Evolutionary conservation across 2,797 vertebrate species (phyloP), one percentile per base, ranked within the genome.

Genomic region (Naso thynnoides): DNA sequence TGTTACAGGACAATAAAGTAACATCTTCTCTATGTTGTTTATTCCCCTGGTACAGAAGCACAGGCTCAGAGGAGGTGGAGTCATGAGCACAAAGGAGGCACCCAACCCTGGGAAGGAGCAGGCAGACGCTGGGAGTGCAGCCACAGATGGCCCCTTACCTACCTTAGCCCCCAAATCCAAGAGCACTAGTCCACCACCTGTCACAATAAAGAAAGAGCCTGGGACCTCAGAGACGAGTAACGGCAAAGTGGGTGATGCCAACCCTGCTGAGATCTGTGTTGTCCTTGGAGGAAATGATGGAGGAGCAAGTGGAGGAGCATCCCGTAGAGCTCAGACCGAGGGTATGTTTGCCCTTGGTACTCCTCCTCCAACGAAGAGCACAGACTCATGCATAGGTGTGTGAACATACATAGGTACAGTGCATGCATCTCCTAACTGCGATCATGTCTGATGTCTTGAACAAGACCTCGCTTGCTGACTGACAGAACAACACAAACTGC

Each of bases 211-310:
- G 90, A 96, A 95, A 1, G 98, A 99, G 85, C 93, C 96, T 2
- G 94, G 95, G 81, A 95, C 95, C 77, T 92, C 94, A 56, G 95
- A 96, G 80, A 93, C 96, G 75, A 97, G 95, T 90, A 97, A 89
- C 0, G 94, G 94, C 19, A 97, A 97, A 81, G 95, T 96, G 0
- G 94, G 94, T 3, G 82, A 95, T 0, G 88, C 92, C n/a, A 95
- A 96, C 0, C 98, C 98, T 0, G 97, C 98, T 0, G 98, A 99
- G 92, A 99, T 99, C 93, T 99, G 98, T 5, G 98, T 99, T 87
- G 97, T 99, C 81, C 97, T 99, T 10, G 98, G 98, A 0, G 96
- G 96, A 70, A 89, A 76, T 55, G 90, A 92, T 29, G 83, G 84
- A 55, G 88, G 86, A 75, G 60, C 77, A 31, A 86, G 87, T 39